Percentiles rank a stretch among this genome's conserved stretches.
Conservation (phyloP, 2,113 vertebrate genomes). For the Poicephalus meyeri region DNA sequence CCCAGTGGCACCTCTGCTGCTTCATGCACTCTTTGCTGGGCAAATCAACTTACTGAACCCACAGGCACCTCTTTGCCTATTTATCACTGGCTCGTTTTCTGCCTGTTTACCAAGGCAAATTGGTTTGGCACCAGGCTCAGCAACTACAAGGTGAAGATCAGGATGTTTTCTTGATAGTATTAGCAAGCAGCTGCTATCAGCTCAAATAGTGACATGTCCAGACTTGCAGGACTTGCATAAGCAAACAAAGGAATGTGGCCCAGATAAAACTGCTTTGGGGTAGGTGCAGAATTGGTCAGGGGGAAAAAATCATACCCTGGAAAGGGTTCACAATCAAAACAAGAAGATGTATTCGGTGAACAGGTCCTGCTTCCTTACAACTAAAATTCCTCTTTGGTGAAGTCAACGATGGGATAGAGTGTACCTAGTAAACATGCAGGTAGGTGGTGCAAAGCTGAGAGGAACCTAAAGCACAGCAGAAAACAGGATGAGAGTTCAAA, state of each 20-base stretch:
- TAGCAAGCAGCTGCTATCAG: neutral
- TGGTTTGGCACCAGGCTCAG: neutral
- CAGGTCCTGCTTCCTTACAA: fast-evolving
- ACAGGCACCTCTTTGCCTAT: neutral
- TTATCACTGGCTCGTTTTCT: neutral
- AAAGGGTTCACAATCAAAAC: neutral
- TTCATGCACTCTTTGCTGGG: neutral
- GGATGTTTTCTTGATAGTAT: neutral
- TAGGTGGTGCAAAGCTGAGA: neutral
- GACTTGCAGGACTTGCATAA: neutral
- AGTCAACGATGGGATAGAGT: neutral
- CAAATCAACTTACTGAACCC: neutral
- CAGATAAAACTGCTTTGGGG: neutral
- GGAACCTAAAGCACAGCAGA: neutral
- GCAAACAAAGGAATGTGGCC: neutral
- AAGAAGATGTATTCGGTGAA: neutral
- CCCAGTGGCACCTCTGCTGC: neutral
- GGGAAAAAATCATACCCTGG: neutral
- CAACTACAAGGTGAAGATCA: neutral
- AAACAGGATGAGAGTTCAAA: neutral
- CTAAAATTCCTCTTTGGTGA: neutral
- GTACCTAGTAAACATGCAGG: neutral
- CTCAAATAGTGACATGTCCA: neutral
- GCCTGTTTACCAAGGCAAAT: neutral
- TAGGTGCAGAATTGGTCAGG: neutral